Base-by-base conservation (phyloP, 2,888 invertebrate species). In the Silvanus unidentatus region DNA sequence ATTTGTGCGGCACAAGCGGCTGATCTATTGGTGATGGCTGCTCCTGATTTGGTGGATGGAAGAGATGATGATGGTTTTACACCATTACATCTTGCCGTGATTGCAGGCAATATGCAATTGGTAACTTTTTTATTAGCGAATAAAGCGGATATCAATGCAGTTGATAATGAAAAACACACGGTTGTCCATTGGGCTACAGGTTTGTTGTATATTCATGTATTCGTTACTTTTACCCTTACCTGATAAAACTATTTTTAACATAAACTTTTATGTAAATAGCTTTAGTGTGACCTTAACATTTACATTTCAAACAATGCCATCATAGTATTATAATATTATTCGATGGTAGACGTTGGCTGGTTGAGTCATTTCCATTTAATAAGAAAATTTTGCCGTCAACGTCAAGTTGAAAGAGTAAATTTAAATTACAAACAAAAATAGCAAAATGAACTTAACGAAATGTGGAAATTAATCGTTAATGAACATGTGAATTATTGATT, bases 131-230 rank as follows among this genome's bases (percentile, higher is more conserved):
- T 98, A 44, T 75, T 96, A 42, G 86, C 90, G 34, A 86, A 88
- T 57, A 89, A 90, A 32, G 95, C 95, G 6, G 88, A 95, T 65
- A 84, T 96, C 53, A 86, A 88, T 70, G 87, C 90, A 37, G 80
- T 88, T 54, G 98, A 99, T 71, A 84, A 88, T 62, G 97, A 98
- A 68, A 87, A 89, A 48, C 98, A 98, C 70, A 92, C 95, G 1
- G 88, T 92, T 37, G 87, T 97, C 8, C 98, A 99, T 71, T 99
- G 98, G 98, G 96, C 98, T 12, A 94, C 96, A 54, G 97, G 96
- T 95, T 22, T 22, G 22, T 22, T n/a, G n/a, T n/a, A n/a, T n/a
- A n/a, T n/a, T n/a, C n/a, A n/a, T 38, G 22, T 34, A 29, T 44
- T 32, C 22, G 9, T 32, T 44, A 35, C 27, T 34, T 41, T 14